phyloP scores from a whole-genome alignment of 2,113 vertebrate species.

The Mustela nigripes region DNA sequence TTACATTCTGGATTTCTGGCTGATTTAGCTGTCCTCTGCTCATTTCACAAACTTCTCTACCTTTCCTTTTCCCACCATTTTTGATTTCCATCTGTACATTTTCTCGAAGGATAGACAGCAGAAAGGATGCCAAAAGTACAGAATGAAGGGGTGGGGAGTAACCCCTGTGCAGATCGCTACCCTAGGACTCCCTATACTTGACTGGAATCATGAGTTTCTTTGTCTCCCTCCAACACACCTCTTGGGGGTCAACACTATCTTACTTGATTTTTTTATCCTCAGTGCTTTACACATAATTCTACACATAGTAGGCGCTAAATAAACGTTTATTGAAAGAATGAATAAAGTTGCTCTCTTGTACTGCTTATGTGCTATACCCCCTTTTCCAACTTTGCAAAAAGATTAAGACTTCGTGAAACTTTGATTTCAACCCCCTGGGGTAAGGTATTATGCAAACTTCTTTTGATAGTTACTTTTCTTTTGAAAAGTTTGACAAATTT shows the following conservation, averaged over 20 bases:
- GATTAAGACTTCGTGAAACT: conserved; percentile 67
- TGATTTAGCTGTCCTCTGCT: background rate
- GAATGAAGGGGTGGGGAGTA: background rate
- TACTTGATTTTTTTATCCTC: conserved; percentile 34
- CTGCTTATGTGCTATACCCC: background rate
- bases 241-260: background rate
- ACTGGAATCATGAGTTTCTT: background rate
- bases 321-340: conserved; percentile 17
- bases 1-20: conserved; percentile 16
- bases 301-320: conserved; percentile 32
- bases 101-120: background rate
- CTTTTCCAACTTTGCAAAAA: conserved; percentile 51
- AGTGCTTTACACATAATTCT: conserved; percentile 29
- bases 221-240: background rate
- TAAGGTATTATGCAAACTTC: conserved; percentile 62
- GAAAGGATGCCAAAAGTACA: background rate
- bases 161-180: background rate
- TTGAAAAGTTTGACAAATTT: conserved; percentile 71
- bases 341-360: background rate
- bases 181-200: background rate
- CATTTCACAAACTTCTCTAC: background rate
- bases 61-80: conserved; percentile 2
- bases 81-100: background rate
- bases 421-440: conserved; percentile 66
- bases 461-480: conserved; percentile 72